Percentiles rank a stretch among this genome's conserved stretches.
Conservation (phyloP, 2,797 vertebrate genomes). For the Darevskia mixta region DNA sequence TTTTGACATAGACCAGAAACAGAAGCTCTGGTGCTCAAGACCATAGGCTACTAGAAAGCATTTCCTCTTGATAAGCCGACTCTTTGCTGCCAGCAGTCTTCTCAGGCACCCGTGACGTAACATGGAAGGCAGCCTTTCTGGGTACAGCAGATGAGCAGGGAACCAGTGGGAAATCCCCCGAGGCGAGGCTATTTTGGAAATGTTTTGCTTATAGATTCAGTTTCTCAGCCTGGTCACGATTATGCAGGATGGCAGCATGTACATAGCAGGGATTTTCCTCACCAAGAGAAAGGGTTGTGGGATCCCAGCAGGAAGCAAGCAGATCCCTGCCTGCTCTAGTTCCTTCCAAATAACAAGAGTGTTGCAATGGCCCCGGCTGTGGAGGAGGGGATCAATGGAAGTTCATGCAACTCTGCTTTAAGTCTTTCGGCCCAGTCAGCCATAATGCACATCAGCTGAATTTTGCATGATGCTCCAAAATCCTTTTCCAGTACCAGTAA, state of each 20-base stretch:
- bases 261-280: constrained; percentile 15
- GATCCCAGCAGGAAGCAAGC: not conserved
- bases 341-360: not conserved
- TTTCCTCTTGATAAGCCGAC: constrained; percentile 22
- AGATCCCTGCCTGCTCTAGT: not conserved
- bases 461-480: not conserved
- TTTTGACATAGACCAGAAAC: constrained; percentile 25
- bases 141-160: not conserved
- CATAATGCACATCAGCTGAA: not conserved
- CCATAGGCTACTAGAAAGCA: not conserved
- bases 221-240: constrained; percentile 21
- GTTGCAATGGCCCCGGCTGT: not conserved
- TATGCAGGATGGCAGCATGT: constrained; percentile 16
- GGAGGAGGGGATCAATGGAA: not conserved
- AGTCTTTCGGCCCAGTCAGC: not conserved
- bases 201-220: constrained; percentile 5
- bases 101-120: not conserved
- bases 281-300: not conserved
- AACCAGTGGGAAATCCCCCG: constrained; percentile 21
- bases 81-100: constrained; percentile 12
- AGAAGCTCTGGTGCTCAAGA: constrained; percentile 20
- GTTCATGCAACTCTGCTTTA: not conserved
- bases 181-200: constrained; percentile 34
- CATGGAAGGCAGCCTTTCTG: constrained; percentile 17
- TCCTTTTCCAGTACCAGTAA: not conserved